A percentile compares a stretch with the other conserved stretches of the same genome.
Evolutionary conservation across 2,797 vertebrate species (phyloP).

Genomic region (Selene dorsalis): DNA sequence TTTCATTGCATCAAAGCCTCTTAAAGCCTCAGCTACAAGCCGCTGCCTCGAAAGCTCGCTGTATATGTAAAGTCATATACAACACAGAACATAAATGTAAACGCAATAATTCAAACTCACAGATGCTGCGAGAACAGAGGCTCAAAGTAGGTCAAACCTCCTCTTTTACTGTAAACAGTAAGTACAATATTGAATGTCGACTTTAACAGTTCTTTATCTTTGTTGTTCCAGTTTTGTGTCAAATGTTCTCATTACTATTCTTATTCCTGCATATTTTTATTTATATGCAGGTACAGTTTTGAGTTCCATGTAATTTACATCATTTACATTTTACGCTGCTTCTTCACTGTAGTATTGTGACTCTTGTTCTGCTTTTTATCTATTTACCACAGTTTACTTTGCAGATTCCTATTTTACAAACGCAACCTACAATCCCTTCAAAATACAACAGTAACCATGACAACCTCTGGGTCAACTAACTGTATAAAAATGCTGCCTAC

Average conservation of each 20-base stretch:
- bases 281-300: no score
- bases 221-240: background rate
- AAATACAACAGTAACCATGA: no score
- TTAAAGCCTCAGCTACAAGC: slow-evolving; percentile 8
- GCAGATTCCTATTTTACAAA: background rate
- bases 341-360: no score
- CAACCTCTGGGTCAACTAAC: background rate
- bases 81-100: background rate
- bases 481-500: background rate
- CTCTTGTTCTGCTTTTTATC: background rate
- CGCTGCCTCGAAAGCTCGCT: slow-evolving; percentile 13
- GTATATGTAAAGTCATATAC: background rate
- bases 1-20: slow-evolving; percentile 48
- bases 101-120: background rate
- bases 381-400: background rate
- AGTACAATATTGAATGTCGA: background rate
- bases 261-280: no score
- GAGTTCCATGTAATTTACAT: no score
- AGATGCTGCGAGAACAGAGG: background rate
- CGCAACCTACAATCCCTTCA: no score
- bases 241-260: background rate
- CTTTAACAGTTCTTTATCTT: background rate
- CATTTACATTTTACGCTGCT: no score
- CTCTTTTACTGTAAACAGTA: background rate
- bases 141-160: no score